Evolutionary conservation across 2,113 vertebrate species (phyloP).

Genomic region (Meles meles): DNA sequence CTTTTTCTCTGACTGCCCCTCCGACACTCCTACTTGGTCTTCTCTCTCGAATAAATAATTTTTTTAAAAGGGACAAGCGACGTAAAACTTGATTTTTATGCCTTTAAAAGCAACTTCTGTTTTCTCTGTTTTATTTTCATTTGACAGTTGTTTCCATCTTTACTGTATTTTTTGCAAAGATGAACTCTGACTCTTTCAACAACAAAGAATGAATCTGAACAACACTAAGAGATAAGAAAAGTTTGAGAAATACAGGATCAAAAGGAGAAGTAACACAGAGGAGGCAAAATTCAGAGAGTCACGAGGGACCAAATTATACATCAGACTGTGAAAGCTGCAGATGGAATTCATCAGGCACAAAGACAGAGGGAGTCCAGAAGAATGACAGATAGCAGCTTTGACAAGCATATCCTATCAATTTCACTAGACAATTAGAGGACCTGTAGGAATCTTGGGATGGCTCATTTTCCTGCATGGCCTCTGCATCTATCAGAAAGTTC

Average conservation of each 20-base stretch:
- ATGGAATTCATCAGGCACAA: background rate
- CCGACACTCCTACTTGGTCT: background rate
- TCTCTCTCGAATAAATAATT: background rate
- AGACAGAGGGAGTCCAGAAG: background rate
- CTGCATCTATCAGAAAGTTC: background rate
- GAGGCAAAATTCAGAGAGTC: background rate
- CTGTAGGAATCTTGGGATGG: background rate
- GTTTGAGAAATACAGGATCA: background rate
- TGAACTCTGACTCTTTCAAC: background rate
- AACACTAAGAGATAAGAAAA: background rate
- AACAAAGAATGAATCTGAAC: background rate
- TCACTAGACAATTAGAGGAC: background rate
- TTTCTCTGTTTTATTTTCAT: background rate
- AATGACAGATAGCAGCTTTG: background rate
- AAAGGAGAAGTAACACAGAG: background rate
- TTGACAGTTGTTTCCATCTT: background rate
- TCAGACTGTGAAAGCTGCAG: background rate
- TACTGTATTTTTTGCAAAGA: background rate
- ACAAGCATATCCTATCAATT: slow-evolving; percentile 19
- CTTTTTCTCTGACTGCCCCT: background rate
- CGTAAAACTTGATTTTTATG: background rate
- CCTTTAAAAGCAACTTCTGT: background rate
- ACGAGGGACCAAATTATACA: background rate
- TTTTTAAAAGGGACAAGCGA: background rate
- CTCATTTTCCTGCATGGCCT: background rate